Conservation (phyloP, 2,797 vertebrate species). For the Petrocephalus schoutedeni region DNA sequence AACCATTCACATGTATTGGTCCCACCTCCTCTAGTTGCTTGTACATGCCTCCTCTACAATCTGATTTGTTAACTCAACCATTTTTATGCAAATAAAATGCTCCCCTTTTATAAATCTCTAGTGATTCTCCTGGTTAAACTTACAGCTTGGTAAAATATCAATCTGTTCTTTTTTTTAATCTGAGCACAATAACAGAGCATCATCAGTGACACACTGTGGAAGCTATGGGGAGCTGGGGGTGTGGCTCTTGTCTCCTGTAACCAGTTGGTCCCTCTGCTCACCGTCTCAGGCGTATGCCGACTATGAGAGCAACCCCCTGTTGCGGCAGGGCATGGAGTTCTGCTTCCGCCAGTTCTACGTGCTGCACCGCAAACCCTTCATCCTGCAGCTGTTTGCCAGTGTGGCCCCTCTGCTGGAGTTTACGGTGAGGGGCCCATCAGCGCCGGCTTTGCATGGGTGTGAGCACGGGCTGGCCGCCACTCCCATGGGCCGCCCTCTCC, state of each 20-base stretch:
- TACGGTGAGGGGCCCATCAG: conserved; percentile 68
- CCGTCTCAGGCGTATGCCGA: conserved; percentile 81
- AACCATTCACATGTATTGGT: no score
- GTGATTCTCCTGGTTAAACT: neutral
- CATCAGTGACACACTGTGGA: neutral
- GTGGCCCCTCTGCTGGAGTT: conserved; percentile 94
- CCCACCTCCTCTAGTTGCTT: no score
- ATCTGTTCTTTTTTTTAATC: neutral
- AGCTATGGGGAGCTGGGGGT: neutral
- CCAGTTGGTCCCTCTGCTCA: neutral
- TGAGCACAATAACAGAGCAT: neutral
- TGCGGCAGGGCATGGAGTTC: conserved; percentile 90
- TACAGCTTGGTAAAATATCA: neutral
- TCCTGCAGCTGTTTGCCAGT: conserved; percentile 93
- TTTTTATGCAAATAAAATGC: no score
- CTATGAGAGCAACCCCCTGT: conserved; percentile 90
- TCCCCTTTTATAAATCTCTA: neutral
- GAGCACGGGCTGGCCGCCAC: neutral
- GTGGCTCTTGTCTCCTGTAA: neutral
- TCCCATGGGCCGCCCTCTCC: neutral
- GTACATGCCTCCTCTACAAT: no score
- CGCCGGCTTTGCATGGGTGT: neutral
- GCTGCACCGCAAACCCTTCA: conserved; percentile 91
- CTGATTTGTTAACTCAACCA: no score
- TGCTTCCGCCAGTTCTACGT: conserved; percentile 95